Evolutionary conservation across 2,113 vertebrate genomes (phyloP).

Genomic region (Labeo catla): DNA sequence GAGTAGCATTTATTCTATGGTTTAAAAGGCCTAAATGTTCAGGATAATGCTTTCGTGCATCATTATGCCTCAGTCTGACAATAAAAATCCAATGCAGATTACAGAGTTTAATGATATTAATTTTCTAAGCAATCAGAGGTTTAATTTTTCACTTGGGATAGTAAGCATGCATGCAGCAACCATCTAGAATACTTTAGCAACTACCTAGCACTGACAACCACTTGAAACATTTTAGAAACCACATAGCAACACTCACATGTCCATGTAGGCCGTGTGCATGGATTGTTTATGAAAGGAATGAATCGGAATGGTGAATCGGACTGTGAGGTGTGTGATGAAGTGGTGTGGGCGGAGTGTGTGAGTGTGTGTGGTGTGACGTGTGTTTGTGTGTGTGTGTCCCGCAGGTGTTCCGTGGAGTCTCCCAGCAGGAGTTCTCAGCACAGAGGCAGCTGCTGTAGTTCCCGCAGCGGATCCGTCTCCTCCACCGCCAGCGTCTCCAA

Average conservation of each 20-base stretch:
- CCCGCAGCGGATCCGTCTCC: conserved; percentile 87
- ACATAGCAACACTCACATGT: not conserved
- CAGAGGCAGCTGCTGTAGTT: conserved; percentile 90
- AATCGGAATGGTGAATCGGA: not conserved
- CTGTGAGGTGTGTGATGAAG: conserved; percentile 15
- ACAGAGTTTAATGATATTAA: not conserved
- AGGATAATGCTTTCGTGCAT: not conserved
- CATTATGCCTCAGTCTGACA: not conserved
- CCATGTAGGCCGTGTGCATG: not conserved
- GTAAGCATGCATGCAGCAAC: not conserved
- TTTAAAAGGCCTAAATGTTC: conserved; percentile 35
- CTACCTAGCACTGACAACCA: not conserved
- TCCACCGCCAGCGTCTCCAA: conserved; percentile 86
- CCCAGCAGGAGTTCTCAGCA: conserved; percentile 83
- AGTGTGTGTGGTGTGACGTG: conserved; percentile 22
- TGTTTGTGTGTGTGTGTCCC: conserved; percentile 50
- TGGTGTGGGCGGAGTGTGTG: not conserved
- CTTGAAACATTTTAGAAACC: not conserved
- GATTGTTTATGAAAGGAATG: not conserved
- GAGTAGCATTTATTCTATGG: conserved; percentile 56
- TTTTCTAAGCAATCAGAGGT: not conserved
- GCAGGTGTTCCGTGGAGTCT: conserved; percentile 87
- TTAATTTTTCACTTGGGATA: not conserved
- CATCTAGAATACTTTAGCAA: not conserved
- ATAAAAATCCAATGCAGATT: not conserved